Evolutionary conservation across 2,797 vertebrate species (phyloP), one percentile per base, ranked within the genome.

Genomic region (Rhinophrynus dorsalis): DNA sequence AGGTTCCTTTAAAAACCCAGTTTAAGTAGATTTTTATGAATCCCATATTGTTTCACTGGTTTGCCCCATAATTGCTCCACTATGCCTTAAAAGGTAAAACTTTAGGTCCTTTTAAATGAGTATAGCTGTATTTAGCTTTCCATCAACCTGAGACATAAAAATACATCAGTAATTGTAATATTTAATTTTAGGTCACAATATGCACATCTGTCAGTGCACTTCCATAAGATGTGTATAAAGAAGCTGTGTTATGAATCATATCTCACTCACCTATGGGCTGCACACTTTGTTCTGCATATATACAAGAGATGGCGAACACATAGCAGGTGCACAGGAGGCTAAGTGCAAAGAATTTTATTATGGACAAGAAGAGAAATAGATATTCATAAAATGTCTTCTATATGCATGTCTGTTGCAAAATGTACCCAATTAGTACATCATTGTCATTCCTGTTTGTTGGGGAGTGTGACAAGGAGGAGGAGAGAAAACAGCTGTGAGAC

Each of bases 391-490:
- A 26, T 24, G 6, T 12, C 21, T 60, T 42, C 26, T 17, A 45
- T 60, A 29, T 45, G 57, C 15, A 60, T 15, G 33, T 11, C 38
- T 60, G 27, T 27, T 60, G 15, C 32, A 21, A n/a, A 60, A 30
- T 29, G 8, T 30, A 23, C 12, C 55, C 55, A 58, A 38, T 58
- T 58, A 58, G 21, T 24, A 38, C 13, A 58, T 15, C 55, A 58
- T 58, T 58, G 55, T 58, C 35, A 58, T 58, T 58, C 23, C 18
- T 40, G 35, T 38, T 58, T 40, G 21, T 48, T 13, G 9, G 33
- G 20, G n/a, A 26, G 21, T 8, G 35, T 15, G 23, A 6, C 40
- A 44, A 1, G 6, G n/a, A 40, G 13, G 6, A 40, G 47, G 20
- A 50, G 12, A 24, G 18, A 40, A 20, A 38, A 32, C 38, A 45